Conservation (phyloP, 1,140 invertebrate species). For the Ooceraea biroi region DNA sequence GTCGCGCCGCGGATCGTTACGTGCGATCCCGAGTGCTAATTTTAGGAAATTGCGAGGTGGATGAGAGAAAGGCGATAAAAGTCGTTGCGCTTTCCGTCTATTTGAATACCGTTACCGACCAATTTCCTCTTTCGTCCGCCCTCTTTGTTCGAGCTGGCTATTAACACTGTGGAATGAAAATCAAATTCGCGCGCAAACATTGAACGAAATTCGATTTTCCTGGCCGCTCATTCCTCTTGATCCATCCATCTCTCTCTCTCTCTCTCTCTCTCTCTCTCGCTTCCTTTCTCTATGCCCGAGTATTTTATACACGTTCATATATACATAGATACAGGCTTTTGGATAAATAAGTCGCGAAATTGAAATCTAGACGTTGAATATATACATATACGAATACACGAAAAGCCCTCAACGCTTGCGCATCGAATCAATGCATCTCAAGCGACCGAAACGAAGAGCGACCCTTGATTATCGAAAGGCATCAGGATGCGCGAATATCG, state of each 20-base stretch:
- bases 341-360: constrained; percentile 68
- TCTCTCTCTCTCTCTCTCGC: background rate
- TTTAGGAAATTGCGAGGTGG: constrained; percentile 35
- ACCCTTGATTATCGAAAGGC: constrained; percentile 19
- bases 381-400: background rate
- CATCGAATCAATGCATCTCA: constrained; percentile 7
- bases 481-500: background rate
- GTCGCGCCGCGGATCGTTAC: too few species aligned
- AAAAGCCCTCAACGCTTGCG: constrained; percentile 42
- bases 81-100: constrained; percentile 43
- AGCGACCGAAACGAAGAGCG: background rate
- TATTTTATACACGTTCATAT: background rate
- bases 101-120: constrained; percentile 57
- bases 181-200: constrained; percentile 63
- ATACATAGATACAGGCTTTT: background rate
- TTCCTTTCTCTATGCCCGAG: background rate
- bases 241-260: too few species aligned
- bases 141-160: constrained; percentile 39
- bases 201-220: constrained; percentile 37
- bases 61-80: constrained; percentile 46
- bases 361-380: constrained; percentile 66
- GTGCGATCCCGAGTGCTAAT: constrained; percentile 17
- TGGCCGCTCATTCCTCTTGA: background rate
- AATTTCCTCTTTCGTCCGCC: constrained; percentile 25
- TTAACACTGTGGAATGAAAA: constrained; percentile 60